These are phyloP conservation scores for Tribolium castaneum DNA, from an alignment of 1,140 invertebrate species.

Conservation along the genomic window DNA sequence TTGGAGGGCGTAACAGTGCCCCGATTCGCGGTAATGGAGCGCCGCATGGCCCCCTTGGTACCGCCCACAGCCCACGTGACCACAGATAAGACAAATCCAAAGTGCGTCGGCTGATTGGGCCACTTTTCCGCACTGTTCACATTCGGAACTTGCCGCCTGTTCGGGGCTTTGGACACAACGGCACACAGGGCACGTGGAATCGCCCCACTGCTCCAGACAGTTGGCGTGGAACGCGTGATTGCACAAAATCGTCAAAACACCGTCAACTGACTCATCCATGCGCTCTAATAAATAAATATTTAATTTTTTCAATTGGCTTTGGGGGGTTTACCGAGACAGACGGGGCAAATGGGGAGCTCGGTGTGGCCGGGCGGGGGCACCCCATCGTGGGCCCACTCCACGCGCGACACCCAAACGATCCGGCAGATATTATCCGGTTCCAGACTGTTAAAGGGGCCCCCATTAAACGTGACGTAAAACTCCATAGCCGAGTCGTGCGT, in stretches of 20 bases:
- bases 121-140: slow-evolving; percentile 59
- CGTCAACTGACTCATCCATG: slow-evolving; percentile 98
- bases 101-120: slow-evolving; percentile 76
- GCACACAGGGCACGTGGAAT: slow-evolving; percentile 82
- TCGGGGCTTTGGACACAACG: slow-evolving; percentile 93
- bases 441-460: slow-evolving; percentile 90
- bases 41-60: slow-evolving; percentile 73
- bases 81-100: slow-evolving; percentile 99
- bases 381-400: slow-evolving; percentile 83
- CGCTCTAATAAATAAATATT: slow-evolving; percentile 81
- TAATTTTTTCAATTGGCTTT: too few relatives aligned
- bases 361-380: slow-evolving; percentile 82
- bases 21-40: slow-evolving; percentile 92
- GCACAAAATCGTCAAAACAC: slow-evolving; percentile 96
- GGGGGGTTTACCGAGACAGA: slow-evolving; percentile 73
- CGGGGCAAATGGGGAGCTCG: slow-evolving; percentile 97
- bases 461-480: slow-evolving; percentile 95
- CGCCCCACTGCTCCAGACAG: slow-evolving; percentile 97
- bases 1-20: slow-evolving; percentile 97
- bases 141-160: slow-evolving; percentile 63
- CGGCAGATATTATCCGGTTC: slow-evolving; percentile 92
- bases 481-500: slow-evolving; percentile 83
- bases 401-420: slow-evolving; percentile 93
- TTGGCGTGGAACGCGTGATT: slow-evolving; percentile 98
- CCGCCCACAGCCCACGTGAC: slow-evolving; percentile 94